Conservation (phyloP, 1,140 invertebrate species). For the Hycleus cichorii region DNA sequence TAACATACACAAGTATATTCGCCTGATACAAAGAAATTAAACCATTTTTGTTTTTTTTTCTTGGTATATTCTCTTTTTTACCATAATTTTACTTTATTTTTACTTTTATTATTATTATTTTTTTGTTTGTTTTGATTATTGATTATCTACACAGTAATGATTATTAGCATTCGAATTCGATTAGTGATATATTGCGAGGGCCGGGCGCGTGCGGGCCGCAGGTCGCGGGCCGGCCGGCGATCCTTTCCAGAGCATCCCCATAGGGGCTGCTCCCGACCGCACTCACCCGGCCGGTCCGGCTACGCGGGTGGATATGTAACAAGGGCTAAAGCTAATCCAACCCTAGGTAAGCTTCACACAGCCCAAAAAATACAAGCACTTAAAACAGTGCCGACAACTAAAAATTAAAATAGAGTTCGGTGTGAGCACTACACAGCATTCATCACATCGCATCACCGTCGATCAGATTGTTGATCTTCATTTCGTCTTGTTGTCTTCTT, state of each 20-base stretch:
- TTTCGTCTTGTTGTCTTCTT: too few species aligned
- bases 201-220: slow-evolving; percentile 23
- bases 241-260: slow-evolving; percentile 1
- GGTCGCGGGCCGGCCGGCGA: slow-evolving; percentile 13
- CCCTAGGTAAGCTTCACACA: slow-evolving; percentile 44
- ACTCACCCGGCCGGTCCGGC: slow-evolving; percentile 33
- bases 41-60: slow-evolving; percentile 2
- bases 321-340: slow-evolving; percentile 45
- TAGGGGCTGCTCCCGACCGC: slow-evolving; percentile 25
- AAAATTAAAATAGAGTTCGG: slow-evolving; percentile 35
- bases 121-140: slow-evolving; percentile 36
- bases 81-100: not conserved
- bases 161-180: slow-evolving; percentile 39
- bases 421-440: slow-evolving; percentile 43
- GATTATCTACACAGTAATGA: slow-evolving; percentile 43
- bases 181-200: slow-evolving; percentile 39
- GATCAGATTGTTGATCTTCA: too few species aligned
- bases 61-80: slow-evolving; percentile 1
- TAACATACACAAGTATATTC: slow-evolving; percentile 36
- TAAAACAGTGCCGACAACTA: slow-evolving; percentile 43
- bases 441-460: slow-evolving; percentile 12
- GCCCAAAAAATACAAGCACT: slow-evolving; percentile 44
- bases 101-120: slow-evolving; percentile 28
- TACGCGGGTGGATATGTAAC: slow-evolving; percentile 43
- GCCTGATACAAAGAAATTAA: slow-evolving; percentile 31